phyloP scores from a whole-genome alignment of 2,888 invertebrate genomes.

The Hirtodrosophila duncani region DNA sequence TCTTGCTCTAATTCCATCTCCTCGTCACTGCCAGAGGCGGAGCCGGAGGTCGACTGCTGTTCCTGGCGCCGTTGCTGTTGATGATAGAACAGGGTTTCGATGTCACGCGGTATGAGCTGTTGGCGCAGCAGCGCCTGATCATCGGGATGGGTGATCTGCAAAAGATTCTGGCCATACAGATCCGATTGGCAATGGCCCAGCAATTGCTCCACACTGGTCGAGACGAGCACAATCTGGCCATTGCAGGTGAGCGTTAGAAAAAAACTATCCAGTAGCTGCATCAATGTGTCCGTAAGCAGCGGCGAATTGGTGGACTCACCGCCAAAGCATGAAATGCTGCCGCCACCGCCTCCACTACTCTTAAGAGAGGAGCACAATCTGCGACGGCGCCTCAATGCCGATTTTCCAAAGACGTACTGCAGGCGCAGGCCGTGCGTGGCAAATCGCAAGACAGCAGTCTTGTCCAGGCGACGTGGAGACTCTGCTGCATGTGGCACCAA shows the following conservation, averaged over 20 bases:
- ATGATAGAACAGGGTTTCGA: constrained; percentile 75
- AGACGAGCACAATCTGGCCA: constrained; percentile 91
- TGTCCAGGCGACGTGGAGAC: constrained; percentile 91
- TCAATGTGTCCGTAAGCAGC: constrained; percentile 81
- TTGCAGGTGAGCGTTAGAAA: constrained; percentile 88
- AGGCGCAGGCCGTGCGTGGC: constrained; percentile 91
- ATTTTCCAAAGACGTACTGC: constrained; percentile 81
- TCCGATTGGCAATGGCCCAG: constrained; percentile 93
- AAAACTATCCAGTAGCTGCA: constrained; percentile 87
- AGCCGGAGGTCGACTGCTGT: constrained; percentile 31
- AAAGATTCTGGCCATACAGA: constrained; percentile 88
- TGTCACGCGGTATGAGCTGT: constrained; percentile 81
- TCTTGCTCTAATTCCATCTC: constrained; percentile 73
- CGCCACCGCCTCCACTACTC: constrained; percentile 8
- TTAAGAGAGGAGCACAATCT: constrained; percentile 33
- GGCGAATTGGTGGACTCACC: constrained; percentile 75
- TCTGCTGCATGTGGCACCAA: constrained; percentile 90
- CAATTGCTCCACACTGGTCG: constrained; percentile 91
- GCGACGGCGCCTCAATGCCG: constrained; percentile 48
- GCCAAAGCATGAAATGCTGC: constrained; percentile 2
- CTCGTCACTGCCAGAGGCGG: constrained; percentile 66
- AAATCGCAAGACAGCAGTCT: constrained; percentile 92
- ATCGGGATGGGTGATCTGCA: constrained; percentile 87
- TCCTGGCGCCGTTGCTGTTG: constrained; percentile 30
- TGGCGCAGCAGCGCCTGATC: constrained; percentile 86